A percentile compares a stretch with the other conserved stretches of the same genome.
Conservation (phyloP, 2,888 invertebrate genomes). For the Drosophila nr. fundita region DNA sequence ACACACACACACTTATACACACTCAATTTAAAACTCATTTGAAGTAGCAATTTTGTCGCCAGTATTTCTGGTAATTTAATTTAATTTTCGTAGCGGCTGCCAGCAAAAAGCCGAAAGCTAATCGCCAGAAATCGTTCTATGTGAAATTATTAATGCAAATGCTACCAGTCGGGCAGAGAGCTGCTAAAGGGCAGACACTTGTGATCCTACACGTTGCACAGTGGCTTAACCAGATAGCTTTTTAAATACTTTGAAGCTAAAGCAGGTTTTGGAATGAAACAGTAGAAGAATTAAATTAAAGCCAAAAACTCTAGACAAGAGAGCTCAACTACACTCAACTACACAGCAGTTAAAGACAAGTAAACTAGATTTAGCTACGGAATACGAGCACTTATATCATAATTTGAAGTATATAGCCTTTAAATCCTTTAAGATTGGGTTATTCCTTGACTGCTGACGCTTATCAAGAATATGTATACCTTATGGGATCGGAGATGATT, state of each 20-base stretch:
- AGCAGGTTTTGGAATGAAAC: not conserved
- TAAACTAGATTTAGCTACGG: too few relatives aligned
- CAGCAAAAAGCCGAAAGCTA: conserved; percentile 45
- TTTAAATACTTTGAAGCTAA: not conserved
- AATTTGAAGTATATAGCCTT: not conserved
- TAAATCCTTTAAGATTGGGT: not conserved
- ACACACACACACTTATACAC: not conserved
- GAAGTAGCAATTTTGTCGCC: conserved; percentile 17
- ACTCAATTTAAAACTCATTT: conserved; percentile 26
- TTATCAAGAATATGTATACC: not conserved
- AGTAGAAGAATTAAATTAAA: not conserved
- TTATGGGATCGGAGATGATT: not conserved
- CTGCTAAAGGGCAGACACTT: not conserved
- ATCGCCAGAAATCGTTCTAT: conserved; percentile 62
- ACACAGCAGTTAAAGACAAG: not conserved
- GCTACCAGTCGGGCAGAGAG: conserved; percentile 19
- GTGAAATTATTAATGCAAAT: conserved; percentile 69
- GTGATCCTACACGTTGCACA: conserved; percentile 5
- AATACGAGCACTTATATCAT: too few relatives aligned
- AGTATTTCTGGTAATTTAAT: conserved; percentile 51
- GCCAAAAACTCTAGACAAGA: not conserved
- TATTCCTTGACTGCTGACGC: not conserved
- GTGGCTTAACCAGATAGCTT: not conserved
- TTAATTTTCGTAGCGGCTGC: conserved; percentile 51
- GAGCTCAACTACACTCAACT: not conserved